phyloP scores from a whole-genome alignment of 1,140 invertebrate species.

The Drosophila nannoptera region DNA sequence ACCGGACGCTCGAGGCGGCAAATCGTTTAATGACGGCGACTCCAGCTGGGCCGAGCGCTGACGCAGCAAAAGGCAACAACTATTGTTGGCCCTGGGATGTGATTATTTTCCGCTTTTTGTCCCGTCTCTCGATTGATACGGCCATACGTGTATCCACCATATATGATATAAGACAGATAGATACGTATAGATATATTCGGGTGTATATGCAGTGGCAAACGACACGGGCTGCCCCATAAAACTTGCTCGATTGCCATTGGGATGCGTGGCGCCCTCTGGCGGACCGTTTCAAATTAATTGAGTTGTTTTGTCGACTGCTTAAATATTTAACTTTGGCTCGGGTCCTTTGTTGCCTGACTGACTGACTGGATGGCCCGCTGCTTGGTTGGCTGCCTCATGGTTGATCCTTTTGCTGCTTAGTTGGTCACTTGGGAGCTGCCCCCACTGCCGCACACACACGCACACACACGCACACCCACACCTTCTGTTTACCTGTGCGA shows the following conservation, averaged over 20 bases:
- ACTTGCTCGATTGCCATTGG: slow-evolving; percentile 31
- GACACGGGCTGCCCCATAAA: slow-evolving; percentile 26
- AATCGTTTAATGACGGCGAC: slow-evolving; percentile 72
- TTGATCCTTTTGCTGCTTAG: slow-evolving; percentile 70
- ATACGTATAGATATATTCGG: no score
- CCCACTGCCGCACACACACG: slow-evolving; percentile 22
- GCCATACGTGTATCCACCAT: no score
- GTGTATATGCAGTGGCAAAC: not conserved
- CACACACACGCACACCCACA: slow-evolving; percentile 11
- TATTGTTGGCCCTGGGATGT: slow-evolving; percentile 8
- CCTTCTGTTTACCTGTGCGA: slow-evolving; percentile 51
- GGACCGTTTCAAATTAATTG: slow-evolving; percentile 73
- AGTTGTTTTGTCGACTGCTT: slow-evolving; percentile 72
- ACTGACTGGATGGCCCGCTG: slow-evolving; percentile 1
- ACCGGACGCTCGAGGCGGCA: slow-evolving; percentile 25
- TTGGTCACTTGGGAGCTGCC: slow-evolving; percentile 68
- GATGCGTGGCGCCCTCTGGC: slow-evolving; percentile 10
- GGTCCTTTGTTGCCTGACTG: slow-evolving; percentile 56
- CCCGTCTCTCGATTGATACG: slow-evolving; percentile 52
- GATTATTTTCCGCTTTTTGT: slow-evolving; percentile 25
- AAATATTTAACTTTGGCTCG: slow-evolving; percentile 71
- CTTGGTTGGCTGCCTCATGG: slow-evolving; percentile 14
- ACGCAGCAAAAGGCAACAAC: slow-evolving; percentile 42
- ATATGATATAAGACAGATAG: no score
- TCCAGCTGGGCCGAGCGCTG: slow-evolving; percentile 26